Evolutionary conservation across 1,140 invertebrate species (phyloP).

Genomic region (Drosophila fuyamai): DNA sequence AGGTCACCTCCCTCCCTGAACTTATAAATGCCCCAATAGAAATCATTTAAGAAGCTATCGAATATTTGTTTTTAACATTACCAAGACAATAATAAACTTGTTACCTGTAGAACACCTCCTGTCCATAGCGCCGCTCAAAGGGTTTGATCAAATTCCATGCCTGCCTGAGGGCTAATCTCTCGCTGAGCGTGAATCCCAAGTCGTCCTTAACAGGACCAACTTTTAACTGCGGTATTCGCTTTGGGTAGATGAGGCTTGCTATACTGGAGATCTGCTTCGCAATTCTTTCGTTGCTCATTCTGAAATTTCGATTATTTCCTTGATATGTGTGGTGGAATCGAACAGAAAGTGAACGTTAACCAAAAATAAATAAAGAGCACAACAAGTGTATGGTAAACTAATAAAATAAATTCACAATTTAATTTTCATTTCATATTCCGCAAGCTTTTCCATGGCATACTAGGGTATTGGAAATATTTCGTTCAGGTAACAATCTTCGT

Average conservation of each 20-base stretch:
- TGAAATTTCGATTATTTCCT: constrained; percentile 4
- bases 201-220: constrained; percentile 50
- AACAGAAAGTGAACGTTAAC: not conserved
- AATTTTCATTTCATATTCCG: not conserved
- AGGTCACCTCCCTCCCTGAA: constrained; percentile 24
- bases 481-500: not conserved
- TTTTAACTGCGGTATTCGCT: constrained; percentile 29
- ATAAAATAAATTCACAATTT: not conserved
- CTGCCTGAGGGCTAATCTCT: constrained; percentile 46
- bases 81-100: no score
- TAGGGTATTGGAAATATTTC: not conserved
- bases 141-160: constrained; percentile 56
- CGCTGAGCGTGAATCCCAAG: constrained; percentile 48
- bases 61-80: not conserved
- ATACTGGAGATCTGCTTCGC: not conserved
- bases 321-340: not conserved
- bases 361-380: not conserved
- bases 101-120: constrained; percentile 51
- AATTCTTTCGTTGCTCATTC: not conserved
- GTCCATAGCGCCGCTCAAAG: constrained; percentile 40
- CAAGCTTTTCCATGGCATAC: constrained; percentile 8
- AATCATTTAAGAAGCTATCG: constrained; percentile 44
- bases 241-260: constrained; percentile 32
- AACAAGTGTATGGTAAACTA: not conserved
- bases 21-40: constrained; percentile 25